phyloP scores from a whole-genome alignment of 2,113 vertebrate genomes.

The Dissostichus mawsoni region DNA sequence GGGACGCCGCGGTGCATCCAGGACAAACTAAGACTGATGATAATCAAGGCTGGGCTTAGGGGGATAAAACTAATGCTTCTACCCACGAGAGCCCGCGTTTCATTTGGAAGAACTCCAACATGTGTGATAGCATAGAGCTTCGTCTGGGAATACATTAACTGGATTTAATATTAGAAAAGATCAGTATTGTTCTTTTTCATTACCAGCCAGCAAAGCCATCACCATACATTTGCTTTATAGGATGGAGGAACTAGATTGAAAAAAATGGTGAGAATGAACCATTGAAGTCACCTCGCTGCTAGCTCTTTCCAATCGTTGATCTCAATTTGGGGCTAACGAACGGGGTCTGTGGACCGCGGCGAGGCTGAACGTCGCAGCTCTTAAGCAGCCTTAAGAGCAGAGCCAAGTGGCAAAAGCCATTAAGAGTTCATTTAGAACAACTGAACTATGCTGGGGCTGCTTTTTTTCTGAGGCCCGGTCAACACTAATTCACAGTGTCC shows the following conservation, averaged over 20 bases:
- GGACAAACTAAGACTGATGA: conserved; percentile 77
- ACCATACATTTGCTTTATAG: conserved; percentile 57
- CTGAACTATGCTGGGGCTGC: conserved; percentile 59
- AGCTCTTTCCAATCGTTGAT: conserved; percentile 55
- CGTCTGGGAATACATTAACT: conserved; percentile 71
- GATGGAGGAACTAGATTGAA: conserved; percentile 16
- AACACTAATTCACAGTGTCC: conserved; percentile 69
- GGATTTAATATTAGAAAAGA: conserved; percentile 68
- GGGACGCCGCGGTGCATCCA: conserved; percentile 69
- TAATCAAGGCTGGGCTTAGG: conserved; percentile 69
- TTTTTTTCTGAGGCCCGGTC: conserved; percentile 48
- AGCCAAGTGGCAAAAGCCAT: conserved; percentile 77
- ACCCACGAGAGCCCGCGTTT: conserved; percentile 68
- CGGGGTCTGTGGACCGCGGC: conserved; percentile 15
- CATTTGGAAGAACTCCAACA: conserved; percentile 74
- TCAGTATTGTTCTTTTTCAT: conserved; percentile 71
- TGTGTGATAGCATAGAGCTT: conserved; percentile 47
- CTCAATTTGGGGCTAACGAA: conserved; percentile 55
- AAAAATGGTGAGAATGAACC: conserved; percentile 44
- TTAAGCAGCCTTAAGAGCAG: conserved; percentile 69
- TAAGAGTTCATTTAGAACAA: conserved; percentile 79
- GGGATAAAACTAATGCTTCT: conserved; percentile 71
- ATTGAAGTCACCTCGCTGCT: conserved; percentile 36
- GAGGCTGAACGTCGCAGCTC: conserved; percentile 55
- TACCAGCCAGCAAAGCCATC: conserved; percentile 55